Evolutionary conservation across 2,888 invertebrate species (phyloP).

Genomic region (Hypselothyrea guttata): DNA sequence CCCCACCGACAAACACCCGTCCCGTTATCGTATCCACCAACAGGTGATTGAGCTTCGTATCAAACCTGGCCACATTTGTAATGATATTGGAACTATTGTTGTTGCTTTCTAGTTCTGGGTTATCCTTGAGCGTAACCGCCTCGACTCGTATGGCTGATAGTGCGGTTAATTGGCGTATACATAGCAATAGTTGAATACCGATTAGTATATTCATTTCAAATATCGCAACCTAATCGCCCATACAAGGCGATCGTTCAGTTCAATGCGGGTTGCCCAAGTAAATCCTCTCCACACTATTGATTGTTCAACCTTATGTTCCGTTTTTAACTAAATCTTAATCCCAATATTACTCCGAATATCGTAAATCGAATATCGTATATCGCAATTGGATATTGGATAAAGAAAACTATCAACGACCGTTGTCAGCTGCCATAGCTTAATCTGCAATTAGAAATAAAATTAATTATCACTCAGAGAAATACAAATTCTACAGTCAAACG

Average conservation of each 20-base stretch:
- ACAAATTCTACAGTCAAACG: too few species aligned
- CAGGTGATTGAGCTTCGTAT: conserved; percentile 90
- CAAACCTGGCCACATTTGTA: conserved; percentile 80
- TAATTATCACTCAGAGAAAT: too few species aligned
- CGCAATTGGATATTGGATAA: too few species aligned
- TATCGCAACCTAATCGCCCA: conserved; percentile 26
- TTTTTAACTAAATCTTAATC: too few species aligned
- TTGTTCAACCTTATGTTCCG: conserved; percentile 1
- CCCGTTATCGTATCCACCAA: conserved; percentile 95
- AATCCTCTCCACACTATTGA: conserved; percentile 2
- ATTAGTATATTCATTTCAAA: conserved; percentile 60
- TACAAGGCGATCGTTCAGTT: conserved; percentile 26
- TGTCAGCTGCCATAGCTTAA: too few species aligned
- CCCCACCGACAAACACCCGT: conserved; percentile 93
- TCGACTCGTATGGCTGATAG: conserved; percentile 12
- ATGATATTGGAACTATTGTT: conserved; percentile 65
- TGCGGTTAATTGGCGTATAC: conserved; percentile 3
- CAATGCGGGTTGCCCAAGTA: conserved; percentile 6
- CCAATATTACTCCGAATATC: too few species aligned
- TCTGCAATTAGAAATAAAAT: too few species aligned
- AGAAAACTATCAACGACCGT: too few species aligned
- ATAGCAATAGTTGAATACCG: conserved; percentile 14
- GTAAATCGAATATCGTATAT: too few species aligned
- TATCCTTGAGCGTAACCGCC: too few species aligned
- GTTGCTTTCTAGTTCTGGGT: not conserved